phyloP scores from a whole-genome alignment of 2,113 vertebrate genomes.

The Anseranas semipalmata region DNA sequence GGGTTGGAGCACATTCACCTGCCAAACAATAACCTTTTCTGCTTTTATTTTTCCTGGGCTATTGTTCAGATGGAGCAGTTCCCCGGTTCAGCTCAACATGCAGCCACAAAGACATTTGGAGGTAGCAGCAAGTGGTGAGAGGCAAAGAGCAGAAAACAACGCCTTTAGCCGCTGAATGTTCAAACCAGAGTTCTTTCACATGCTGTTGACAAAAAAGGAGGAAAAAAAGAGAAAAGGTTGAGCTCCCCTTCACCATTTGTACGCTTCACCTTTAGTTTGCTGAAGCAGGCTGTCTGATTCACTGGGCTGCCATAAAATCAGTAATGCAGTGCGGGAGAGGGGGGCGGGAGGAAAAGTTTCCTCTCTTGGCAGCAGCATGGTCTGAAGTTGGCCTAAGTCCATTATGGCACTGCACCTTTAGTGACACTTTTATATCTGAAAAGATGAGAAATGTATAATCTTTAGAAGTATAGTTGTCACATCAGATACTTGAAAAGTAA shows the following conservation, averaged over 20 bases:
- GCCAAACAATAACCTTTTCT: background rate
- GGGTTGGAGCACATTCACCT: background rate
- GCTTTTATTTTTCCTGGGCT: background rate
- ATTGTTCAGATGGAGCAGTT: background rate
- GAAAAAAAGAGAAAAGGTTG: background rate
- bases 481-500: background rate
- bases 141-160: background rate
- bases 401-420: background rate
- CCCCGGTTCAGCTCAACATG: background rate
- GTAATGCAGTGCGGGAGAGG: background rate
- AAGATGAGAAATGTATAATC: background rate
- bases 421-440: background rate
- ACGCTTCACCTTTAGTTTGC: background rate
- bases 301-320: background rate
- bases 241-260: background rate
- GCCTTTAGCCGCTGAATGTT: background rate
- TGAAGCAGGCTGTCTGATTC: background rate
- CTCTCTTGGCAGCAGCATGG: background rate
- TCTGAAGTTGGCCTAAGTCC: background rate
- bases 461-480: background rate
- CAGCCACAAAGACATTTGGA: background rate
- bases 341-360: background rate
- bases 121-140: background rate
- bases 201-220: background rate
- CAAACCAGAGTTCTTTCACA: background rate